These are phyloP conservation scores for Berghia stephanieae DNA, from an alignment of 1,140 invertebrate genomes.

Conservation along the genomic window DNA sequence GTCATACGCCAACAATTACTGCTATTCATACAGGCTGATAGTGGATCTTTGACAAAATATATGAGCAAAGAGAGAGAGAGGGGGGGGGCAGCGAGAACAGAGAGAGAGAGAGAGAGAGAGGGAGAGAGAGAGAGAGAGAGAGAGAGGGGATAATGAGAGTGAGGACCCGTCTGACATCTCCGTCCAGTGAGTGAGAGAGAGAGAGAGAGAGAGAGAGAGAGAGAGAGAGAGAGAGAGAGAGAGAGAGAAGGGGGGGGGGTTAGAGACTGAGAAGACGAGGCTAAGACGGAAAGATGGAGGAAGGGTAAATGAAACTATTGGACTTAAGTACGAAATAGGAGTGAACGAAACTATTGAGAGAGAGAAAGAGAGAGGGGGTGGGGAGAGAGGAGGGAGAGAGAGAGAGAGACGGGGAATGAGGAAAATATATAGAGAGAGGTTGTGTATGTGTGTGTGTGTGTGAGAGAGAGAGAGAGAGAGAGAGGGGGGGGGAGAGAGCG, in stretches of 20 bases:
- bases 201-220: not conserved
- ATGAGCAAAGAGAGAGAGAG: too few species aligned
- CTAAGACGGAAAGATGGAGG: not conserved
- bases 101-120: too few species aligned
- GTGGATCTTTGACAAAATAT: too few species aligned
- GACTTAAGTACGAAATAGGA: too few species aligned
- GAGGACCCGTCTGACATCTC: too few species aligned
- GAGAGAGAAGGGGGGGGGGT: not conserved
- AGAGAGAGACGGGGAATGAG: not conserved
- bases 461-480: constrained; percentile 1
- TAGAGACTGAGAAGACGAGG: not conserved
- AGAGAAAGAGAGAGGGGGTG: not conserved
- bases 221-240: constrained; percentile 18
- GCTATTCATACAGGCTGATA: too few species aligned
- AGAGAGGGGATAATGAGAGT: too few species aligned
- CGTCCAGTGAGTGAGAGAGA: not conserved
- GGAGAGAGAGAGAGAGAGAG: too few species aligned
- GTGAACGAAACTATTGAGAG: too few species aligned
- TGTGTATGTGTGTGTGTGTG: not conserved
- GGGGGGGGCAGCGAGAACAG: too few species aligned
- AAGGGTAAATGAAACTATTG: too few species aligned
- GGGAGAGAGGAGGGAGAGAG: not conserved
- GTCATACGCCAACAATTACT: too few species aligned
- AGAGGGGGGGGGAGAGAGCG: not conserved
- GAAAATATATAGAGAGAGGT: not conserved